Base-by-base conservation (phyloP, 2,888 invertebrate genomes). In the Pachliopta kotzebuea region DNA sequence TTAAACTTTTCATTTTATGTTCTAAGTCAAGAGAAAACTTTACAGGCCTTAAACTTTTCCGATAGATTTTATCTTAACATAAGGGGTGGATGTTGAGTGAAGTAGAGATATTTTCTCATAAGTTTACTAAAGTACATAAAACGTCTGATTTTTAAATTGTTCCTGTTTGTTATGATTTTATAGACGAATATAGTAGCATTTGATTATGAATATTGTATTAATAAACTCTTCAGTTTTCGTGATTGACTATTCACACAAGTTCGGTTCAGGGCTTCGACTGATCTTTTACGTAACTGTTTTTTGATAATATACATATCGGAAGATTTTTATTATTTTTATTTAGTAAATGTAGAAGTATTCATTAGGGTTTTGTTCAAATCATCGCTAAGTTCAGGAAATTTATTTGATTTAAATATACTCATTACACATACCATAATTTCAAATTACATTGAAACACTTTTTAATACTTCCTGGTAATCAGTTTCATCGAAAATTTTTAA, bases 31-130 rank as follows among this genome's bases (percentile, higher is more conserved):
- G 53, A 23, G 49, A 45, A 24, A 52, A 29, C 59, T 49, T 31
- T n/a, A 54, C 18, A 50, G 60, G 50, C 56, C 55, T 64, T 50
- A 31, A 64, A 59, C 31, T 64, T 63, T 59, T 60, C 60, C 60
- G 31, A 64, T 64, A 64, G 63, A 64, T 64, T 64, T 60, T 64
- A 64, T 64, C 63, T 49, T 14, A 56, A 24, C 50, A 45, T 29
- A 49, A 59, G 50, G 60, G 60, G 55, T 59, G 55, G 55, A 56
- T 56, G 60, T 23, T 56, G 55, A 60, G 59, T 50, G 60, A 52
- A 64, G 55, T 64, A 56, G 63, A 64, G 55, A 64, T 60, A 60
- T 55, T 56, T 49, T 59, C 55, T 31, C 50, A 56, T 64, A 45
- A 18, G n/a, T n/a, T 3, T 4, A n/a, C 3, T 45, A 45, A 7